Percentiles rank a stretch among this genome's conserved stretches.
Conservation (phyloP, 2,888 invertebrate species). For the Saturnia pavonia region DNA sequence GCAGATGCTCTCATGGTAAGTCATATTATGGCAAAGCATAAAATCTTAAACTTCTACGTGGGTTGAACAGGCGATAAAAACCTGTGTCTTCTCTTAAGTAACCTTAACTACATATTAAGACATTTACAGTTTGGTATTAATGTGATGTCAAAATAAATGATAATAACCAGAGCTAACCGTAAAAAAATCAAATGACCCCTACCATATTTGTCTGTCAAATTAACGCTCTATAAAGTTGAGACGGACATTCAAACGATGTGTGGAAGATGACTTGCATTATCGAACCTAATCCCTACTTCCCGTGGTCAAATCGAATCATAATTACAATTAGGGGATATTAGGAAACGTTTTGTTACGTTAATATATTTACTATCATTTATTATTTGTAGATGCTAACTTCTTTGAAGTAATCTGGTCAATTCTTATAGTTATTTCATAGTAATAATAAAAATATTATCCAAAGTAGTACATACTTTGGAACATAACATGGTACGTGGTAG, state of each 20-base stretch:
- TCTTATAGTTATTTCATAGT: neutral
- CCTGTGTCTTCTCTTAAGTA: neutral
- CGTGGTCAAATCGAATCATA: constrained; percentile 24
- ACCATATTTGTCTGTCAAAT: constrained; percentile 10
- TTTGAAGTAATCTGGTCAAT: neutral
- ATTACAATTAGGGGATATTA: constrained; percentile 20
- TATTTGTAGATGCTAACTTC: neutral
- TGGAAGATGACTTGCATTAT: constrained; percentile 27
- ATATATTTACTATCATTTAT: constrained; percentile 9
- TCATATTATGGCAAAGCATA: too few species aligned
- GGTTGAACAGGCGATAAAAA: too few species aligned
- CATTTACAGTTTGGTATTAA: neutral
- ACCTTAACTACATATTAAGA: neutral
- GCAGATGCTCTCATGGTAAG: too few species aligned
- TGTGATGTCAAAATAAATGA: neutral
- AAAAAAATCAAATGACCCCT: constrained; percentile 10
- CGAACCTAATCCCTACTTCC: constrained; percentile 23
- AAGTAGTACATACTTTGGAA: too few species aligned
- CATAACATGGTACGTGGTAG: neutral
- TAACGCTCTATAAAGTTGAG: neutral
- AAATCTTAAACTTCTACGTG: neutral
- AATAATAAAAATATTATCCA: neutral
- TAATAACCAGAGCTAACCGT: neutral
- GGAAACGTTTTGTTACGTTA: constrained; percentile 18
- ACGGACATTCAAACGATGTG: neutral